Base-by-base conservation (phyloP, 2,113 vertebrate species). In the Phaethon lepturus region DNA sequence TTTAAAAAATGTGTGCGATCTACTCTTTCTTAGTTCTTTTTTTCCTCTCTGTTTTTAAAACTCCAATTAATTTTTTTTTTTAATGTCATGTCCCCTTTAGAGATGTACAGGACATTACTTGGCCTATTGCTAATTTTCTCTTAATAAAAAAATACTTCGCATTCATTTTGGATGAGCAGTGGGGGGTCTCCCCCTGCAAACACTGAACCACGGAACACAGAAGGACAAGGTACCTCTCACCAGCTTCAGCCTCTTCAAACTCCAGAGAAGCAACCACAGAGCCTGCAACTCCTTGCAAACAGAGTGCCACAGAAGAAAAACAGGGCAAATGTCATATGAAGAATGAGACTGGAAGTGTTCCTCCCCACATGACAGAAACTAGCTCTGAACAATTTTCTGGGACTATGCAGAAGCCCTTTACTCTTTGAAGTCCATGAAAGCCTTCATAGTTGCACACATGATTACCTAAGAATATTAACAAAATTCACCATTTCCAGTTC, bases 321-420 rank as follows among this genome's bases (percentile, higher is more conserved):
- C 0, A 78, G 18, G 13, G 47, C 23, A 58, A 29, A 24, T 22
- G 26, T 12, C 50, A 18, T 4, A 33, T 3, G 17, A 50, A 69
- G 23, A 84, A 53, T 6, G 14, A 71, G 22, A 50, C 28, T 5
- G 0, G 35, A 80, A 86, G 22, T 17, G 5, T 26, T 86, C 38
- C 50, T 71, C 24, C 42, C 11, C 47, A 78, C 4, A 45, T 6
- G 9, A 68, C 49, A 82, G 24, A 83, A 83, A 40, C 3, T 20
- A 56, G n/a, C 20, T 55, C 60, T 52, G 56, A 35, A 47, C 18
- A 74, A 59, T 44, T 53, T 68, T 44, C 28, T 24, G 24, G 28
- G 9, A 28, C 25, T 55, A 55, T 0, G 0, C n/a, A 68, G 60
- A 82, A 86, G 28, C 8, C 31, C 31, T 63, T 66, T 25, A 66